These are phyloP conservation scores for Neoseiulus cucumeris DNA, from an alignment of 1,140 invertebrate species.

Conservation along the genomic window DNA sequence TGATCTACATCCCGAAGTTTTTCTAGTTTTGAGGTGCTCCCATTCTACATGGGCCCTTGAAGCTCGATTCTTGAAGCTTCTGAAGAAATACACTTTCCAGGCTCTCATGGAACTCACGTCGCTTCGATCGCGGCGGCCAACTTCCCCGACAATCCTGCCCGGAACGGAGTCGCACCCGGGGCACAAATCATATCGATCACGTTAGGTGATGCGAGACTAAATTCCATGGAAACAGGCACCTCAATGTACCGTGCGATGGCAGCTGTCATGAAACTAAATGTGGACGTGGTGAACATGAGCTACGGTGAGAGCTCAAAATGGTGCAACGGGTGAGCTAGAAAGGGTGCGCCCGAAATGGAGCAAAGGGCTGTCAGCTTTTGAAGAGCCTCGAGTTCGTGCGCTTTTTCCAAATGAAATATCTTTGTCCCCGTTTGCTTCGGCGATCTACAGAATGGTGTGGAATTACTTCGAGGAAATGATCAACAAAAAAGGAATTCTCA, in stretches of 20 bases:
- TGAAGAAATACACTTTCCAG: slow-evolving; percentile 31
- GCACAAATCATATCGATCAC: slow-evolving; percentile 82
- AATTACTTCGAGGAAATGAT: slow-evolving; percentile 72
- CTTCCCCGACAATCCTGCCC: slow-evolving; percentile 68
- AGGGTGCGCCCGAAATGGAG: neutral
- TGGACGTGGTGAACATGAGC: slow-evolving; percentile 89
- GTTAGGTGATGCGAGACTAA: slow-evolving; percentile 67
- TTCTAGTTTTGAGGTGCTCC: neutral
- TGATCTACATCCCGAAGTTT: neutral
- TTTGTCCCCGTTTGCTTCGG: slow-evolving; percentile 13
- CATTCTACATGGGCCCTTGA: too few species aligned
- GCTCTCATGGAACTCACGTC: slow-evolving; percentile 88
- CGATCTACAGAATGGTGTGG: slow-evolving; percentile 45
- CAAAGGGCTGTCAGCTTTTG: too few species aligned
- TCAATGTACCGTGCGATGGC: slow-evolving; percentile 57
- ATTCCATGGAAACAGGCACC: slow-evolving; percentile 89
- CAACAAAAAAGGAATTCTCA: slow-evolving; percentile 72
- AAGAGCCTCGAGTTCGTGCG: neutral
- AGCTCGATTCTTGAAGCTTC: too few species aligned
- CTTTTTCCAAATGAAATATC: neutral
- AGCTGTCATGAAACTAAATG: slow-evolving; percentile 31
- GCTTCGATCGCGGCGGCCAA: slow-evolving; percentile 79
- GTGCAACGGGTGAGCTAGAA: slow-evolving; percentile 54
- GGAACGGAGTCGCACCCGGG: slow-evolving; percentile 86
- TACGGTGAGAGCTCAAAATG: slow-evolving; percentile 87